phyloP scores from a whole-genome alignment of 2,113 vertebrate genomes.

The Tapirus terrestris region DNA sequence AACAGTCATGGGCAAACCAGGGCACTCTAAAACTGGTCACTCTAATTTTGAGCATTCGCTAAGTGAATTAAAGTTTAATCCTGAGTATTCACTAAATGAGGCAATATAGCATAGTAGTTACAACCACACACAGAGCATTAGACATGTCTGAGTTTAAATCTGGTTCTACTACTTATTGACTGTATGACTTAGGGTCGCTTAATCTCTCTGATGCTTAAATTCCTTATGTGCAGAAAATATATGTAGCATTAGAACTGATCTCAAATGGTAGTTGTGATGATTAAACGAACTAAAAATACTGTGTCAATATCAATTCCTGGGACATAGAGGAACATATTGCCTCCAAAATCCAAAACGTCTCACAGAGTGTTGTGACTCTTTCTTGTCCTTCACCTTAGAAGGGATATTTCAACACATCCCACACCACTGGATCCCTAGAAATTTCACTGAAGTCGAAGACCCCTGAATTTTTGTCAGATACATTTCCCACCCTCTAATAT shows the following conservation, averaged over 20 bases:
- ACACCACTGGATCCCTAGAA: not conserved
- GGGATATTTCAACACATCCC: not conserved
- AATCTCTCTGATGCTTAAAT: not conserved
- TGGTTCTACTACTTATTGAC: not conserved
- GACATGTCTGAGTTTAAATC: not conserved
- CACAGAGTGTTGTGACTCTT: not conserved
- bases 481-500: not conserved
- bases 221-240: not conserved
- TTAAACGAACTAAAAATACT: not conserved
- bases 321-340: not conserved
- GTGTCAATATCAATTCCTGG: not conserved
- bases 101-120: not conserved
- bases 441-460: not conserved
- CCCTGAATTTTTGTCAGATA: not conserved
- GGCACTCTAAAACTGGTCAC: not conserved
- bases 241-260: not conserved
- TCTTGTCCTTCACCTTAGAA: not conserved
- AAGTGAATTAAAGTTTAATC: not conserved
- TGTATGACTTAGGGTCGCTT: not conserved
- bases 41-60: not conserved
- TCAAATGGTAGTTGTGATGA: not conserved
- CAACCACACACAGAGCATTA: not conserved
- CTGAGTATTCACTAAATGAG: not conserved
- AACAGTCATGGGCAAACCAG: not conserved
- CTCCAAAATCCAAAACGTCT: not conserved